These are phyloP conservation scores for Trididemnum nubilum DNA, from an alignment of 23 tunicate species.

Conservation along the genomic window DNA sequence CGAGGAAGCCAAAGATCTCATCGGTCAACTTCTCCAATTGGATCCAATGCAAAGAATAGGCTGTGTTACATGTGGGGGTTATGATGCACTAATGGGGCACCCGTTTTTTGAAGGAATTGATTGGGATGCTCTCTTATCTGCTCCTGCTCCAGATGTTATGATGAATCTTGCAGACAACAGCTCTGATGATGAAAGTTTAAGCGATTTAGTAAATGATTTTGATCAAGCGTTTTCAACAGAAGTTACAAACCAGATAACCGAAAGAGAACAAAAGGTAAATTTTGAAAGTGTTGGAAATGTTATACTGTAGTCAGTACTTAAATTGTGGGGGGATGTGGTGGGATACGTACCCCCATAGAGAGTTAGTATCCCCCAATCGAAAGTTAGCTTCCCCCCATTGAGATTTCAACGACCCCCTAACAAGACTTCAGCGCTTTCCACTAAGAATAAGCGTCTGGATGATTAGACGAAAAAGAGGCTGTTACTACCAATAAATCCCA, in stretches of 20 bases:
- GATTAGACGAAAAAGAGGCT: too few relatives aligned
- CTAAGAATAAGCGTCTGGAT: too few relatives aligned
- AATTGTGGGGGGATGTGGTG: too few relatives aligned
- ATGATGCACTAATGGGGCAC: constrained; percentile 46
- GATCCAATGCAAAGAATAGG: constrained; percentile 73
- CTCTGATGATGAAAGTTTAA: constrained; percentile 60
- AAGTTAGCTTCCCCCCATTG: too few relatives aligned
- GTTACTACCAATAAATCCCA: too few relatives aligned
- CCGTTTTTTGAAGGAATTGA: constrained; percentile 43
- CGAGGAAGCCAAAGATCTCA: constrained; percentile 59
- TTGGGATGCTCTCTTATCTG: constrained; percentile 42
- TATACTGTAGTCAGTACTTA: too few relatives aligned
- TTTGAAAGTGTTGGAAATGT: too few relatives aligned
- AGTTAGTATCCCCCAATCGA: too few relatives aligned
- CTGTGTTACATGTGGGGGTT: constrained; percentile 51
- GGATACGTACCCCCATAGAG: too few relatives aligned
- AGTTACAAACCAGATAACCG: constrained; percentile 28
- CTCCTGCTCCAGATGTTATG: constrained; percentile 38
- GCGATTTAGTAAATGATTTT: constrained; percentile 55
- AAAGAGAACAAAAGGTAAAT: constrained; percentile 24
- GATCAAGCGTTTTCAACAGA: constrained; percentile 71
- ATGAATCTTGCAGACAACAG: constrained; percentile 41
- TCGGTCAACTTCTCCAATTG: constrained; percentile 49
- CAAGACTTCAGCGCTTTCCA: too few relatives aligned
- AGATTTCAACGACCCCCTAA: too few relatives aligned